A percentile compares a stretch with the other conserved stretches of the same genome.
Evolutionary conservation across 2,113 vertebrate genomes (phyloP).

Genomic region (Dicaeum eximium): DNA sequence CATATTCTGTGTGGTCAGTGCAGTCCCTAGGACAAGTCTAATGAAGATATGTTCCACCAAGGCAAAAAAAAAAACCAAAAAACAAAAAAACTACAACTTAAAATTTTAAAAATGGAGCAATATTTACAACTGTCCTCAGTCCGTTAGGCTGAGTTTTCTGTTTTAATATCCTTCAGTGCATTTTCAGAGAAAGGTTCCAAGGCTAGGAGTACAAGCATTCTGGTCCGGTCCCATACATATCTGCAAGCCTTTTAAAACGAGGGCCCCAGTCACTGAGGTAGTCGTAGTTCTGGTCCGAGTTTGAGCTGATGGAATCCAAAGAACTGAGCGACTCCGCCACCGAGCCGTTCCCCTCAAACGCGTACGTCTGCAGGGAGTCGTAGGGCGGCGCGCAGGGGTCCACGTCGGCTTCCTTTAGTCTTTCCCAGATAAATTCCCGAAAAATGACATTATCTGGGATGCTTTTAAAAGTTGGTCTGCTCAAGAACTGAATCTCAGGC

Average conservation of each 20-base stretch:
- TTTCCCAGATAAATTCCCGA: slow-evolving; percentile 95
- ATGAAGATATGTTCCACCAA: slow-evolving; percentile 65
- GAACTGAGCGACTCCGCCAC: slow-evolving; percentile 93
- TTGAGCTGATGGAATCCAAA: slow-evolving; percentile 90
- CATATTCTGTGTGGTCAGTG: slow-evolving; percentile 63
- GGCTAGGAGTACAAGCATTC: slow-evolving; percentile 87
- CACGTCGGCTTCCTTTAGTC: slow-evolving; percentile 89
- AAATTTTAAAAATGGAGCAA: slow-evolving; percentile 66
- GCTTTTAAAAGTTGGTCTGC: slow-evolving; percentile 83
- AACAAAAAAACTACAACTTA: not conserved
- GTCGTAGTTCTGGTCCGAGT: slow-evolving; percentile 97
- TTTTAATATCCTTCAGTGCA: slow-evolving; percentile 55
- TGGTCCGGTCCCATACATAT: slow-evolving; percentile 89
- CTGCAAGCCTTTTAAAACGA: slow-evolving; percentile 93
- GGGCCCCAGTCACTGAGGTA: slow-evolving; percentile 97
- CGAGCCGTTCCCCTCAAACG: slow-evolving; percentile 91
- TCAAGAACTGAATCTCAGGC: slow-evolving; percentile 88
- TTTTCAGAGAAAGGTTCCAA: slow-evolving; percentile 45
- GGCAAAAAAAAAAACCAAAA: slow-evolving; percentile 15
- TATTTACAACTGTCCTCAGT: slow-evolving; percentile 71
- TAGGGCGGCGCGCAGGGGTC: slow-evolving; percentile 91
- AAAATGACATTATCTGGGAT: slow-evolving; percentile 94
- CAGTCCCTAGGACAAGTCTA: slow-evolving; percentile 56
- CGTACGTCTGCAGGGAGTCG: slow-evolving; percentile 94
- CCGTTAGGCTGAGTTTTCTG: slow-evolving; percentile 40